Conservation (phyloP, 1,140 invertebrate genomes). For the Arctopsyche grandis region DNA sequence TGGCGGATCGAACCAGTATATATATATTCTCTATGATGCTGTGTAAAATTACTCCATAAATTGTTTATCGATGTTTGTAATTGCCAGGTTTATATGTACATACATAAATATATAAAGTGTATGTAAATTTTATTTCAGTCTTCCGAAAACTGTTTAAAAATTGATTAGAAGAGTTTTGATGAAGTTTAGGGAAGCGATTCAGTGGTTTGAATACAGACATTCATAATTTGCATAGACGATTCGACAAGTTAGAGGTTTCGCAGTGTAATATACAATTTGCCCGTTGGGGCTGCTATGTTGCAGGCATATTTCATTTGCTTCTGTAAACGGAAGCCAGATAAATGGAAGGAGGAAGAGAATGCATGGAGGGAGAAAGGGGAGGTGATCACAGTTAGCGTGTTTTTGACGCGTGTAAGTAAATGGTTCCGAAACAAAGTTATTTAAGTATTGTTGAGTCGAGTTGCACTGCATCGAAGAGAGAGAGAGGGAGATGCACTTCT, state of each 20-base stretch:
- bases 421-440: conserved; percentile 4
- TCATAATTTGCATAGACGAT: not conserved
- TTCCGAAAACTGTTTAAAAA: too few relatives aligned
- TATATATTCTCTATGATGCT: too few relatives aligned
- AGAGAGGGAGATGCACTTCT: not conserved
- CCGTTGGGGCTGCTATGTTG: not conserved
- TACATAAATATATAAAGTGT: too few relatives aligned
- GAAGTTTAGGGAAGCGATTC: too few relatives aligned
- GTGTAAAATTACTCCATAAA: too few relatives aligned
- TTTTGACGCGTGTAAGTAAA: conserved; percentile 16
- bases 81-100: too few relatives aligned
- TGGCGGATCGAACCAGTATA: too few relatives aligned
- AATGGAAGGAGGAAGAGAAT: not conserved
- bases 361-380: too few relatives aligned
- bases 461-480: not conserved
- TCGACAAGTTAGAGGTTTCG: not conserved
- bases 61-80: too few relatives aligned
- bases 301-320: not conserved
- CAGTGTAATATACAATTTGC: conserved; percentile 4
- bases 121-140: too few relatives aligned
- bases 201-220: not conserved
- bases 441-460: not conserved
- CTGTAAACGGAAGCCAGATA: not conserved
- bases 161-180: too few relatives aligned
- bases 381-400: conserved; percentile 4